Conservation (phyloP, 2,888 invertebrate genomes). For the Phaonia tiefii region DNA sequence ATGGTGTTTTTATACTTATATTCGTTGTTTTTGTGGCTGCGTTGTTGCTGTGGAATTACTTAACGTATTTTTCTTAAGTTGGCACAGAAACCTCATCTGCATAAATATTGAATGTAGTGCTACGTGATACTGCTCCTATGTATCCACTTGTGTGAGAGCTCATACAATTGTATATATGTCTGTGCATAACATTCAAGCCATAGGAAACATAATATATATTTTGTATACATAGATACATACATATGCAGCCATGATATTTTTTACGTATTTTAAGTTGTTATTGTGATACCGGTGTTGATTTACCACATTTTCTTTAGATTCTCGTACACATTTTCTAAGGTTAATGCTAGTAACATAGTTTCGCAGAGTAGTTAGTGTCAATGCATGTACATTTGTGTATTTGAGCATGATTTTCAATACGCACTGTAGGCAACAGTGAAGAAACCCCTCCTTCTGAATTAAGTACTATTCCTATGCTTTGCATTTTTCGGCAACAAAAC, state of each 20-base stretch:
- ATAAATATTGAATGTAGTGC: slow-evolving; percentile 45
- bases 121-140: neutral
- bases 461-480: no score
- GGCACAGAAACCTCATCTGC: slow-evolving; percentile 50
- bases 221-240: no score
- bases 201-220: slow-evolving; percentile 42
- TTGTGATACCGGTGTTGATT: neutral
- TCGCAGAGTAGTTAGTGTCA: no score
- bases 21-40: neutral
- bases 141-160: no score
- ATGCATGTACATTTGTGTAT: no score
- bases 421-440: no score
- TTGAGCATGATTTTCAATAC: no score
- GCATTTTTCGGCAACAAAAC: no score
- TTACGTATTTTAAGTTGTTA: neutral
- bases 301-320: neutral
- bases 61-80: slow-evolving; percentile 44
- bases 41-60: slow-evolving; percentile 28
- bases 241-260: no score
- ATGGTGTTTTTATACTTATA: neutral
- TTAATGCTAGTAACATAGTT: neutral
- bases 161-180: neutral
- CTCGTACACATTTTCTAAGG: neutral
- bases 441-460: no score
- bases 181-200: slow-evolving; percentile 19